Percentiles rank a stretch among this genome's conserved stretches.
These are phyloP conservation scores for Pollimyrus isidori DNA, from an alignment of 2,113 vertebrate species.

Conservation along the genomic window DNA sequence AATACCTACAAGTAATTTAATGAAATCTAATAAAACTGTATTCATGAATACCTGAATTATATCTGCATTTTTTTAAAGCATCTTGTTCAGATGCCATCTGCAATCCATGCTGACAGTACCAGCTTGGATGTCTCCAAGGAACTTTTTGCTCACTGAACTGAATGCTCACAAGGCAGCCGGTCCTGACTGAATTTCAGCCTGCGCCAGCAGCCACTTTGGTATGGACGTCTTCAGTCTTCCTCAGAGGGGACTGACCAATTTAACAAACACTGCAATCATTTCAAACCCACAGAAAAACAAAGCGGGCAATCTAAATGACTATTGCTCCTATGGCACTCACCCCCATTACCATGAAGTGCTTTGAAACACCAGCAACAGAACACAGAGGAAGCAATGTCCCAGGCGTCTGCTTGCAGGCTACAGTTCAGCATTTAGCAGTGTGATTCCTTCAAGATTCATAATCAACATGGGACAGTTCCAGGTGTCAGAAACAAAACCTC, in stretches of 20 bases:
- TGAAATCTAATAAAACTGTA: neutral
- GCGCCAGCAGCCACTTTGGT: neutral
- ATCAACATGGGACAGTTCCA: neutral
- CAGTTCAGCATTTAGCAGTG: neutral
- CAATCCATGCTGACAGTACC: neutral
- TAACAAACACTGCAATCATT: neutral
- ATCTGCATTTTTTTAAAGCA: neutral
- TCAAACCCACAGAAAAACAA: neutral
- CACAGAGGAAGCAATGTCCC: neutral
- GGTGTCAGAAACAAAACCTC: neutral
- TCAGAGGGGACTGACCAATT: neutral
- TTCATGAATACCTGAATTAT: neutral
- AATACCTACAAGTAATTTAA: neutral
- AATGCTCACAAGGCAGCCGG: neutral
- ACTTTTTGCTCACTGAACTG: neutral
- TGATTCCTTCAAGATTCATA: neutral
- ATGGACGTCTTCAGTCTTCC: neutral
- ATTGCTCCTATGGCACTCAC: neutral
- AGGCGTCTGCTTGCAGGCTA: neutral
- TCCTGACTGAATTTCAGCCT: neutral
- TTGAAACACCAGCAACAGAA: neutral
- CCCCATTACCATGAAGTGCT: neutral
- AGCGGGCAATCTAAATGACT: neutral
- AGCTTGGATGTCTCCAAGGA: neutral
- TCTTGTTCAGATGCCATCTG: neutral